Conservation (phyloP, 2,113 vertebrate species). For the Chlorocebus sabaeus region DNA sequence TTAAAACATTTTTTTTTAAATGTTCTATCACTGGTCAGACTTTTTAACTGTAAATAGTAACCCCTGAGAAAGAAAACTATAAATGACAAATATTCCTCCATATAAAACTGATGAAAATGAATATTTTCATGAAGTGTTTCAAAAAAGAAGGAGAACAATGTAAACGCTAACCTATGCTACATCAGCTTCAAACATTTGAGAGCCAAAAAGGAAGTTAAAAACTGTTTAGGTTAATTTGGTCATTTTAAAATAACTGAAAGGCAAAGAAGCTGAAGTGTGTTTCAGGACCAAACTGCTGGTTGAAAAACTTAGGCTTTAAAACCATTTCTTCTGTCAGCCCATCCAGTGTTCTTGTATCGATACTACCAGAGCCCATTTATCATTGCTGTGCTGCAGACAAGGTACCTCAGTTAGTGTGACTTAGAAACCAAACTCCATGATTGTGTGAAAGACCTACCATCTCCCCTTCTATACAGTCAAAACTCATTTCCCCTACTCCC, state of each 20-base stretch:
- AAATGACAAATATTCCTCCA: not conserved
- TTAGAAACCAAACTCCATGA: not conserved
- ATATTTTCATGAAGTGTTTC: not conserved
- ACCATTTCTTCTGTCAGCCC: not conserved
- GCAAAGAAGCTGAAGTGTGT: not conserved
- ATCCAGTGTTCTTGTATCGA: not conserved
- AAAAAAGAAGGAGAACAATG: not conserved
- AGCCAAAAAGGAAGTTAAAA: not conserved
- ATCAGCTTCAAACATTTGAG: not conserved
- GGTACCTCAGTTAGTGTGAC: fast-evolving
- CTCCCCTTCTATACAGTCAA: not conserved
- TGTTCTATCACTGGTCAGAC: not conserved
- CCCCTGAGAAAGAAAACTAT: not conserved
- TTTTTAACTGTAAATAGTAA: not conserved
- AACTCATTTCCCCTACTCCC: not conserved
- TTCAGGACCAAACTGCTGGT: not conserved
- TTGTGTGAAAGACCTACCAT: not conserved
- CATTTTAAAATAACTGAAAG: not conserved
- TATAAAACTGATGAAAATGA: not conserved
- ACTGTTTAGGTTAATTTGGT: not conserved
- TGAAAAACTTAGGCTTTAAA: not conserved
- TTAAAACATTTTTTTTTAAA: not conserved
- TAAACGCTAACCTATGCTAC: not conserved
- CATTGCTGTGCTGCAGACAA: not conserved
- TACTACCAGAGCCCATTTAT: fast-evolving